Evolutionary conservation across 2,888 invertebrate species (phyloP).

Genomic region (Andrena marginata): DNA sequence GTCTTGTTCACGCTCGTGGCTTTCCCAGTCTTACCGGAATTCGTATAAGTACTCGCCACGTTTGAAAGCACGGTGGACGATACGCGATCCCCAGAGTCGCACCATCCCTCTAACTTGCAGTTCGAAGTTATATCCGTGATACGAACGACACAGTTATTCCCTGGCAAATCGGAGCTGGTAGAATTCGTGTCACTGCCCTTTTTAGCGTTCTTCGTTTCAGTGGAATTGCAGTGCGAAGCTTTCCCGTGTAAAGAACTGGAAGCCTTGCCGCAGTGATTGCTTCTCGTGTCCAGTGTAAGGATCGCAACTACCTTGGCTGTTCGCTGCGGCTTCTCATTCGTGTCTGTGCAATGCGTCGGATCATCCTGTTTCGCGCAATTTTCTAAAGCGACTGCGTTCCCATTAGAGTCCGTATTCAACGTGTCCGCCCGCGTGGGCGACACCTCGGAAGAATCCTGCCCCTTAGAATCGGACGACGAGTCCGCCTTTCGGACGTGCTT

Average conservation of each 20-base stretch:
- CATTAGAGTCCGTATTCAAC: constrained; percentile 57
- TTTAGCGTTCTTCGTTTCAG: constrained; percentile 48
- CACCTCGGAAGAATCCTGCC: constrained; percentile 18
- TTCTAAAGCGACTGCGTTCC: constrained; percentile 60
- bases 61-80: constrained; percentile 39
- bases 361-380: constrained; percentile 37
- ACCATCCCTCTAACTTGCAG: constrained; percentile 56
- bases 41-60: constrained; percentile 61
- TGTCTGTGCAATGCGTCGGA: constrained; percentile 30
- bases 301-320: constrained; percentile 83
- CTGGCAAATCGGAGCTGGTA: constrained; percentile 16
- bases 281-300: constrained; percentile 78
- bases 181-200: constrained; percentile 42
- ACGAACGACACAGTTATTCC: constrained; percentile 51
- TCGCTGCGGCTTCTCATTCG: constrained; percentile 79
- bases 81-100: constrained; percentile 32
- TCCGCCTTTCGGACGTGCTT: constrained; percentile 44
- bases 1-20: constrained; percentile 25
- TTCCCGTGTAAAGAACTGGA: constrained; percentile 50
- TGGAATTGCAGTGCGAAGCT: constrained; percentile 18
- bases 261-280: constrained; percentile 44
- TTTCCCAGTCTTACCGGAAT: constrained; percentile 46
- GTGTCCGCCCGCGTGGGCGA: constrained; percentile 22
- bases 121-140: constrained; percentile 41
- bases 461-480: constrained; percentile 26